Evolutionary conservation across 2,888 invertebrate genomes (phyloP).

Genomic region (Malacosoma neustria): DNA sequence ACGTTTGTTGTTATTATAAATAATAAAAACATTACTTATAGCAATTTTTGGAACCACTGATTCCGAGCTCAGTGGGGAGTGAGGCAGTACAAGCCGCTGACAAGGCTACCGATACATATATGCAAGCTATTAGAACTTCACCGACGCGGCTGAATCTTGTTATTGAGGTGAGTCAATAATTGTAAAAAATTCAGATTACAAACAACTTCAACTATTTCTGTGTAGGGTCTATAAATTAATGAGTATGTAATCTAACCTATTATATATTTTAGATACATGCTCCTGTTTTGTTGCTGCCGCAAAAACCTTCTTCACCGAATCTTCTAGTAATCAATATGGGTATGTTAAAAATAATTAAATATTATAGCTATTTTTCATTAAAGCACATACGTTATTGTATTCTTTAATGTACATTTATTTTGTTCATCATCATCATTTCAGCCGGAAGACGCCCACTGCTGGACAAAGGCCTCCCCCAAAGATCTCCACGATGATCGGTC

Average conservation of each 20-base stretch:
- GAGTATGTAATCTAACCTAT: not conserved
- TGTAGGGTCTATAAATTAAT: not conserved
- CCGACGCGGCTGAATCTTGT: constrained; percentile 75
- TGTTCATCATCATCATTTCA: too few species aligned
- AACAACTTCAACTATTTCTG: not conserved
- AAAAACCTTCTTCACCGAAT: constrained; percentile 86
- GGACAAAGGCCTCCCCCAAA: too few species aligned
- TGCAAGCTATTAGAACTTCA: constrained; percentile 50
- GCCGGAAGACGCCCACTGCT: too few species aligned
- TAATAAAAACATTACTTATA: too few species aligned
- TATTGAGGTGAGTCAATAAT: constrained; percentile 57
- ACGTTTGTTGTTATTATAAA: too few species aligned
- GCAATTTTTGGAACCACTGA: constrained; percentile 75
- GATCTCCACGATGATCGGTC: too few species aligned
- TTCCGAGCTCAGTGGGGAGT: constrained; percentile 33
- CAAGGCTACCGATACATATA: constrained; percentile 41
- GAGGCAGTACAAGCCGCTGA: constrained; percentile 48
- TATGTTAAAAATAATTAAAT: too few species aligned
- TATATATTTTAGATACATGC: constrained; percentile 71
- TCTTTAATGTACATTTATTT: too few species aligned
- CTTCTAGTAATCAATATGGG: constrained; percentile 84
- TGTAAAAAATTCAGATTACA: not conserved
- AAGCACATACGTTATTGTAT: too few species aligned
- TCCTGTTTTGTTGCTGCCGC: constrained; percentile 84
- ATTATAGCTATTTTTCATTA: too few species aligned